Evolutionary conservation across 2,797 vertebrate species (phyloP).

Genomic region (Nannoperca obscura): DNA sequence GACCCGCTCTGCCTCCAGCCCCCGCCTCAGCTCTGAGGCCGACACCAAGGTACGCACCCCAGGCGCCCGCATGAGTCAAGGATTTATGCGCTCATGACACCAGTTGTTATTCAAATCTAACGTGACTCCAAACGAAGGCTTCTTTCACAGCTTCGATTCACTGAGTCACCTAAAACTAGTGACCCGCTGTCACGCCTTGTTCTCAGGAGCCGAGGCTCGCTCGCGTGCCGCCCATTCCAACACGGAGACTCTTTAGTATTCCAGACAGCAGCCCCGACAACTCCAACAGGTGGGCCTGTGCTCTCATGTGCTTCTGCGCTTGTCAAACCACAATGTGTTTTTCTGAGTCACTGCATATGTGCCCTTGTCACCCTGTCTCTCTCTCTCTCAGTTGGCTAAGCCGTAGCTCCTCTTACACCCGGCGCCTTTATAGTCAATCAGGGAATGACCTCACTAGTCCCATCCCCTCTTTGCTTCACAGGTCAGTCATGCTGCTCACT

Average conservation of each 20-base stretch:
- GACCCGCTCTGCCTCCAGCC: constrained; percentile 89
- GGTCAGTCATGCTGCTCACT: constrained; percentile 78
- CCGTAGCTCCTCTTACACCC: constrained; percentile 88
- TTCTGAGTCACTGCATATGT: constrained; percentile 61
- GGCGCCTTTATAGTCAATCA: constrained; percentile 85
- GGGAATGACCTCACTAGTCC: constrained; percentile 83
- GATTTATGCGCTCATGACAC: constrained; percentile 30
- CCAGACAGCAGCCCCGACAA: constrained; percentile 84
- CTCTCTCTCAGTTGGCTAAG: constrained; percentile 81
- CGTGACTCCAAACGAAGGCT: constrained; percentile 37
- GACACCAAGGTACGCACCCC: constrained; percentile 79
- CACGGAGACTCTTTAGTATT: constrained; percentile 86
- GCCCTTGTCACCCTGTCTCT: constrained; percentile 64
- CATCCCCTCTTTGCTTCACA: constrained; percentile 85
- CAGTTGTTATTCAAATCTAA: constrained; percentile 9
- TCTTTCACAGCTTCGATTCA: constrained; percentile 33
- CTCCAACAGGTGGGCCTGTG: constrained; percentile 82
- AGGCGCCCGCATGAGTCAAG: constrained; percentile 3
- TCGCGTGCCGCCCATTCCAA: constrained; percentile 86
- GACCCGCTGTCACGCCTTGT: constrained; percentile 19
- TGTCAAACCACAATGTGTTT: constrained; percentile 53
- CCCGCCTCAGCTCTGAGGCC: constrained; percentile 86
- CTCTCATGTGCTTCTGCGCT: constrained; percentile 19
- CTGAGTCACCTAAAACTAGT: constrained; percentile 26
- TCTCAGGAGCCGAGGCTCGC: constrained; percentile 88